Evolutionary conservation across 1,140 invertebrate genomes (phyloP).

Genomic region (Atta texana): DNA sequence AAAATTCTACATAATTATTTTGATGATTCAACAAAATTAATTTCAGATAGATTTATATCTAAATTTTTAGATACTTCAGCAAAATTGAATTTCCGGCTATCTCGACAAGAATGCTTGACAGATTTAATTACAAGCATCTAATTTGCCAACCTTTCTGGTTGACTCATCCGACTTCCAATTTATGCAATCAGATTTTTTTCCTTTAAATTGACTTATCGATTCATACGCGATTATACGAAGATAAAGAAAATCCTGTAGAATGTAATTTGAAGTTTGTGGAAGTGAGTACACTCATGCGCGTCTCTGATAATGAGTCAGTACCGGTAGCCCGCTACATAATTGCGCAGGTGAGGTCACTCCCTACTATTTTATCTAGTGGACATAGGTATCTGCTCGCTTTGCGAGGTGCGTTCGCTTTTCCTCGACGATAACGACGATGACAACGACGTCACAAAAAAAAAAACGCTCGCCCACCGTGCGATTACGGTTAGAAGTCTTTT

Average conservation of each 20-base stretch:
- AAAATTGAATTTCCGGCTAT: no score
- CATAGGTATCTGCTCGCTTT: background rate
- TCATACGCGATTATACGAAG: background rate
- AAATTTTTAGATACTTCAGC: no score
- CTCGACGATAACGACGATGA: background rate
- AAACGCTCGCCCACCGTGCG: slow-evolving; percentile 64
- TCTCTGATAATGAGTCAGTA: slow-evolving; percentile 70
- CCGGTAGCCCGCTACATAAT: background rate
- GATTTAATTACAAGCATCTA: no score
- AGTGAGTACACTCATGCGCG: slow-evolving; percentile 45
- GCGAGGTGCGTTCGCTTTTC: background rate
- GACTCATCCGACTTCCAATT: no score
- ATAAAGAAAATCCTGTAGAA: slow-evolving; percentile 25
- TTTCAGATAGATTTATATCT: no score
- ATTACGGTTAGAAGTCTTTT: slow-evolving; percentile 68
- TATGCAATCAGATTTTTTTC: no score
- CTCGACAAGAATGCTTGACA: no score
- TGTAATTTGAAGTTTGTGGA: slow-evolving; percentile 4
- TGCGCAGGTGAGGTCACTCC: slow-evolving; percentile 69
- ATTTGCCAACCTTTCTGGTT: no score
- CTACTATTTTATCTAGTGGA: background rate
- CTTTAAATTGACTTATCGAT: slow-evolving; percentile 8
- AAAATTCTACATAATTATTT: no score
- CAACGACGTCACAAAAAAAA: background rate
- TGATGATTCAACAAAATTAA: no score